These are phyloP conservation scores for Siniperca knerii DNA, from an alignment of 2,113 vertebrate species.

Conservation along the genomic window DNA sequence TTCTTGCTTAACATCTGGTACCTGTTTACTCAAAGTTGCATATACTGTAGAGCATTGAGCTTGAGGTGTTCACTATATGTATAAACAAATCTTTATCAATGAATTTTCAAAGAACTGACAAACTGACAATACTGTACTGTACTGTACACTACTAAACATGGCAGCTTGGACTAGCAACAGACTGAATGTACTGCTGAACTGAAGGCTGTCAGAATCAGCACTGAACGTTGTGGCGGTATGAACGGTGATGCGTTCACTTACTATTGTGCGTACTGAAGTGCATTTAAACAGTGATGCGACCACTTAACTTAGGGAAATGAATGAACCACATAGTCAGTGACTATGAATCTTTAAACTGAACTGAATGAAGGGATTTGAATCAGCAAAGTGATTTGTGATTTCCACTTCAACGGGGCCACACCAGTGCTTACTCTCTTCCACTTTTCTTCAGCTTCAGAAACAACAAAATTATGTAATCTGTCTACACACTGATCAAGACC, in stretches of 20 bases:
- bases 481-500: not conserved
- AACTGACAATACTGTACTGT: too few species aligned
- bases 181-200: not conserved
- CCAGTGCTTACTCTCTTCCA: not conserved
- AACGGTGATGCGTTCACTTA: not conserved
- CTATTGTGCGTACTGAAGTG: not conserved
- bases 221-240: too few species aligned
- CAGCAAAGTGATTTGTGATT: not conserved
- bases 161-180: not conserved
- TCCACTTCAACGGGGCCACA: not conserved
- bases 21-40: too few species aligned
- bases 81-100: too few species aligned
- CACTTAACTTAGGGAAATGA: not conserved
- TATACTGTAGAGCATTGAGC: too few species aligned
- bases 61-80: too few species aligned
- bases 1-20: too few species aligned
- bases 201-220: not conserved
- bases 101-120: too few species aligned
- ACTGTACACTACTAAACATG: not conserved
- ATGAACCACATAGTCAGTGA: not conserved
- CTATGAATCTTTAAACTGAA: not conserved
- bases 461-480: not conserved
- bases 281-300: not conserved
- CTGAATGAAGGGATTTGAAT: not conserved
- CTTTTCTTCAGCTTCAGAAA: not conserved